phyloP scores from a whole-genome alignment of 2,113 vertebrate genomes.

The Hypocryptadius cinnamomeus region DNA sequence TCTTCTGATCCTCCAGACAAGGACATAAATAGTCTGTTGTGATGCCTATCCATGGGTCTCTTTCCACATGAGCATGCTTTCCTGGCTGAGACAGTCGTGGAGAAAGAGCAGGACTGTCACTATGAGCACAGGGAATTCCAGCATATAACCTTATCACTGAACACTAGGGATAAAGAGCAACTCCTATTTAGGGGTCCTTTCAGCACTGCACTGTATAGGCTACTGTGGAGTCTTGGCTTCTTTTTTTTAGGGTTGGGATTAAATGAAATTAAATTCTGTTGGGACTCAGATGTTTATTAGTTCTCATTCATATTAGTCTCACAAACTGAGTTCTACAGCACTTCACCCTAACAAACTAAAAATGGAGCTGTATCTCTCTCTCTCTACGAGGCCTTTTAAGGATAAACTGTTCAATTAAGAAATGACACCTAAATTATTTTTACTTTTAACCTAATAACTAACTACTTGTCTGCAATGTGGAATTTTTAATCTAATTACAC shows the following conservation, averaged over 20 bases:
- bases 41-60: neutral
- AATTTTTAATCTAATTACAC: neutral
- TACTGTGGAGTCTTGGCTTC: neutral
- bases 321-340: neutral
- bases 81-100: neutral
- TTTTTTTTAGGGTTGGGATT: neutral
- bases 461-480: neutral
- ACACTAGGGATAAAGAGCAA: neutral
- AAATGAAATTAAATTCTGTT: neutral
- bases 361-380: neutral
- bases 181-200: neutral
- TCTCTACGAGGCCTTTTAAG: neutral
- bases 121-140: neutral
- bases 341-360: neutral
- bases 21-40: neutral
- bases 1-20: constrained; percentile 1
- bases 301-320: neutral
- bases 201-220: neutral
- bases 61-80: neutral
- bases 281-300: neutral
- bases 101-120: neutral
- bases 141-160: neutral
- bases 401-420: neutral
- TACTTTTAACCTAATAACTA: neutral
- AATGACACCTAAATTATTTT: neutral